phyloP scores from a whole-genome alignment of 1,140 invertebrate genomes.

The Leucophenga varia region DNA sequence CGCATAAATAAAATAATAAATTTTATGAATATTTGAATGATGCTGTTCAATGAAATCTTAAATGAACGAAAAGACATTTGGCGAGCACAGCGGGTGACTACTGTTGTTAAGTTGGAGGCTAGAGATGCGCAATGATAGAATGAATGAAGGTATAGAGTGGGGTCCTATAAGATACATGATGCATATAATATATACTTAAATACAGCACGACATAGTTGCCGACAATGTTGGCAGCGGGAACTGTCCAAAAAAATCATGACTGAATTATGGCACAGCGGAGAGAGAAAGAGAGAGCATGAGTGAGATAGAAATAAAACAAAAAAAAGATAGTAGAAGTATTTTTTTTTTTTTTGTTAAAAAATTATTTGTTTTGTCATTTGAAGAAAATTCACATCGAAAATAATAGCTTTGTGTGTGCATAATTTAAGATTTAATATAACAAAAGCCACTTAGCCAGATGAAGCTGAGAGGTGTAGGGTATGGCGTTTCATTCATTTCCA shows the following conservation, averaged over 20 bases:
- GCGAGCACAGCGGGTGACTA: conserved; percentile 28
- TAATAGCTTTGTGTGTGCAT: conserved; percentile 30
- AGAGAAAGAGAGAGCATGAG: background rate
- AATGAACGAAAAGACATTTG: too few relatives aligned
- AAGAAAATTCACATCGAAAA: conserved; percentile 1
- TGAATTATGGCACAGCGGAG: too few relatives aligned
- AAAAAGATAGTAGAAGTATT: too few relatives aligned
- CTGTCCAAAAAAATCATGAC: conserved; percentile 2
- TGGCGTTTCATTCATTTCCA: conserved; percentile 22
- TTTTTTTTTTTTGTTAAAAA: too few relatives aligned
- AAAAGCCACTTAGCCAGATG: conserved; percentile 6
- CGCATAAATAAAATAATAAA: background rate
- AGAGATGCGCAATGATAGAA: too few relatives aligned
- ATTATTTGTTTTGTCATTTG: conserved; percentile 44
- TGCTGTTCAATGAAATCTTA: background rate
- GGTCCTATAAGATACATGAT: too few relatives aligned
- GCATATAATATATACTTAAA: too few relatives aligned
- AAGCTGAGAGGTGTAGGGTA: too few relatives aligned
- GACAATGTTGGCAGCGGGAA: background rate
- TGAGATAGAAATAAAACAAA: conserved; percentile 20
- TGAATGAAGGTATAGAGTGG: too few relatives aligned
- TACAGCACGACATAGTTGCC: background rate
- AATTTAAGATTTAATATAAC: conserved; percentile 46
- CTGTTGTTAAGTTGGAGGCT: too few relatives aligned
- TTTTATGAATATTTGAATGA: background rate